Evolutionary conservation across 2,888 invertebrate genomes (phyloP), one percentile per base, ranked within the genome.

Genomic region (Troilus luridus): DNA sequence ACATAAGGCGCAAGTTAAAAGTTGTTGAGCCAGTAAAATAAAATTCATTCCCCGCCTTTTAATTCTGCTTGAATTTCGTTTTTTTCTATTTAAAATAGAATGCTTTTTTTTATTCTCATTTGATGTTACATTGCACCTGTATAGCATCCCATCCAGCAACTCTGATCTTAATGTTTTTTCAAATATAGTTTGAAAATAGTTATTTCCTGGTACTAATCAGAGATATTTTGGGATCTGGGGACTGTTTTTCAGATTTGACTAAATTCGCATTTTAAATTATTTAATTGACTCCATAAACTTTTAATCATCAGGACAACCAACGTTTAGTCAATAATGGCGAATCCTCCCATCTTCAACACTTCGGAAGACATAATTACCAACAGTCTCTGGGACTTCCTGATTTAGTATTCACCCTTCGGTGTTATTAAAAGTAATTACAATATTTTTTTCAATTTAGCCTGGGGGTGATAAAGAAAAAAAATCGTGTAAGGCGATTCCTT

Each of bases 391-490:
- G 56, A 85, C 85, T 56, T 27, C 56, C 85, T 85, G 56, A 85
- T 85, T 85, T 85, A 56, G 9, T 56, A 85, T 85, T 85, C 85
- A 54, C 85, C 85, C 54, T 77, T 1, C 56, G 5, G 72, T 24
- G 56, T 85, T 85, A 85, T 85, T 85, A 85, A 85, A 85, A 85
- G 56, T 56, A 85, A 85, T 85, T 85, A 85, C 85, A n/a, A 85
- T 58, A 6, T n/a, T 85, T 85, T 54, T 85, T 85, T 85, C 56
- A 56, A 85, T 85, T 85, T 58, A 56, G 85, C 85, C 56, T 56
- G 12, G 85, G 41, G 85, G 85, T 58, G 56, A 58, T 85, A 85
- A 85, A 67, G 72, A 77, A 77, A 77, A 64, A 85, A 85, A 85
- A 56, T 85, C n/a, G 11, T 85, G 85, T 85, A 21, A 41, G 54